Percentiles rank a stretch among this genome's conserved stretches.
Conservation (phyloP, 2,888 invertebrate genomes). For the Drosophila mercatorum region DNA sequence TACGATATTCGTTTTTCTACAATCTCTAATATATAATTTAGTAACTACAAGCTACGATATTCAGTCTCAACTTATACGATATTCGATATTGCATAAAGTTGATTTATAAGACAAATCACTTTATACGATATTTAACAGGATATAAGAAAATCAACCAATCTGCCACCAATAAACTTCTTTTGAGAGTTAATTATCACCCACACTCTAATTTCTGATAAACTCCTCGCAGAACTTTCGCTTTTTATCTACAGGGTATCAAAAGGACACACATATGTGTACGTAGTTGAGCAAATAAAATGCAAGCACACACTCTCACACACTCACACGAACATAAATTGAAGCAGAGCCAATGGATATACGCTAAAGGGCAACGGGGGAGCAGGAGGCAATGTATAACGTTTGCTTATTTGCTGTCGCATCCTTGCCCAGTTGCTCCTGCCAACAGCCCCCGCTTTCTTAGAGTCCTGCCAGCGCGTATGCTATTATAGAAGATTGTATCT, state of each 20-base stretch:
- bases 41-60: not conserved
- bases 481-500: constrained; percentile 79
- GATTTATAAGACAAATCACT: no score
- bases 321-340: constrained; percentile 28
- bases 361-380: constrained; percentile 9
- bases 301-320: constrained; percentile 13
- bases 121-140: not conserved
- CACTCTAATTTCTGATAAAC: not conserved
- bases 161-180: not conserved
- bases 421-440: constrained; percentile 12
- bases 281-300: constrained; percentile 60
- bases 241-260: constrained; percentile 17
- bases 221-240: not conserved
- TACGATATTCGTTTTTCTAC: not conserved
- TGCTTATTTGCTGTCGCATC: constrained; percentile 47
- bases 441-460: not conserved
- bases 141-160: not conserved
- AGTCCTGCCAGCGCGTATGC: constrained; percentile 43
- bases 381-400: constrained; percentile 38
- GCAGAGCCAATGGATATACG: constrained; percentile 33
- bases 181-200: no score
- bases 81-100: not conserved
- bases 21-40: not conserved
- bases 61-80: not conserved
- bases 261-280: constrained; percentile 21